Conservation (phyloP, 1,140 invertebrate genomes). For the Drosophila truncata region DNA sequence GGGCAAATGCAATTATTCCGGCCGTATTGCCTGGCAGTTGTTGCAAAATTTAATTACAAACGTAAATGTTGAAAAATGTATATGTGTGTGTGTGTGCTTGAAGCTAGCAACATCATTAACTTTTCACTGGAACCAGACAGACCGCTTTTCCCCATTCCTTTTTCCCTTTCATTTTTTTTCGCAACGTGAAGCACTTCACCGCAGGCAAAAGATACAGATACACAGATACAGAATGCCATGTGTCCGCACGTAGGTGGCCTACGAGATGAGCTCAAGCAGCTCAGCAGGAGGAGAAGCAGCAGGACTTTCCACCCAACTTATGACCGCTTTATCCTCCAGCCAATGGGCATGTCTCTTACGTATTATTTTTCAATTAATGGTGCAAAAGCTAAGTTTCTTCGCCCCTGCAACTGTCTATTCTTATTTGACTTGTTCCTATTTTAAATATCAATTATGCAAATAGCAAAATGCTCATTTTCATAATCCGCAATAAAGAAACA, state of each 20-base stretch:
- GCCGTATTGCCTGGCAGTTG: constrained; percentile 36
- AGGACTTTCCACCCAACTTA: constrained; percentile 5
- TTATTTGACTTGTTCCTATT: constrained; percentile 57
- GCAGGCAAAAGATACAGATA: constrained; percentile 22
- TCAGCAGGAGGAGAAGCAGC: constrained; percentile 12
- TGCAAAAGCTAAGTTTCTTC: constrained; percentile 2
- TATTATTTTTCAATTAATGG: constrained; percentile 78
- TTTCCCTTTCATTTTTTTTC: background rate
- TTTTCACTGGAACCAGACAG: constrained; percentile 26
- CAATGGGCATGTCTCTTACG: constrained; percentile 12
- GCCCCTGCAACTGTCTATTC: background rate
- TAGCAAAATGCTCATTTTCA: constrained; percentile 59
- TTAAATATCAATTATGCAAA: constrained; percentile 82
- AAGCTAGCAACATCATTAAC: constrained; percentile 59
- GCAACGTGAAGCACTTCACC: constrained; percentile 14
- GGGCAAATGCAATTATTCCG: constrained; percentile 25
- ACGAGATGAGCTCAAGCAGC: constrained; percentile 33
- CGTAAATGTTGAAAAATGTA: constrained; percentile 67
- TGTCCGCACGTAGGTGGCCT: constrained; percentile 26
- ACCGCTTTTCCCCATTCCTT: background rate
- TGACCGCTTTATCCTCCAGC: constrained; percentile 1
- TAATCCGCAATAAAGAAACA: constrained; percentile 56
- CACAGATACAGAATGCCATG: constrained; percentile 12
- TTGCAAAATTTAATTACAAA: constrained; percentile 74
- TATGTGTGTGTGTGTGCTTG: constrained; percentile 27